Conservation (phyloP, 1,140 invertebrate genomes). For the Cylas formicarius region DNA sequence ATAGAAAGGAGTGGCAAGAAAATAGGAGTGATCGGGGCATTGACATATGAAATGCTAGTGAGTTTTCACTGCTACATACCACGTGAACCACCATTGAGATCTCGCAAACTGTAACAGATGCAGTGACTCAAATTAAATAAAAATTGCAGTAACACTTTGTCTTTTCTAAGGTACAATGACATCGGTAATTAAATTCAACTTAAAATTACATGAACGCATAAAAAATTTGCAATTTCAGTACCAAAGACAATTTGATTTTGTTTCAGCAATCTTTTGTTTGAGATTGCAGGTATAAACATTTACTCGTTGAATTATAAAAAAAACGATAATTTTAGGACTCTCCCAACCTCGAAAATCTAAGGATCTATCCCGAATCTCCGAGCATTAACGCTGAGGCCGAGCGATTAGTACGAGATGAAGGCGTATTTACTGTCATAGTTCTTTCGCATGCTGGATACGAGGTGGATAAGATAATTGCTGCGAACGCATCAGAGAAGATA, state of each 20-base stretch:
- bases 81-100: no score
- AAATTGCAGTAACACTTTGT: no score
- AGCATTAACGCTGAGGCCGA: conserved; percentile 36
- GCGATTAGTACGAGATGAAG: conserved; percentile 35
- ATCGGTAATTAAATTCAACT: no score
- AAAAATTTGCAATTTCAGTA: no score
- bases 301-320: conserved; percentile 1
- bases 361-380: conserved; percentile 44
- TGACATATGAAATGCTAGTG: conserved; percentile 56
- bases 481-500: conserved; percentile 49
- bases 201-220: no score
- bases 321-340: conserved; percentile 26
- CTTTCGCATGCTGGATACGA: conserved; percentile 53
- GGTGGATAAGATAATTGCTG: conserved; percentile 58
- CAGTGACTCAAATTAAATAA: no score
- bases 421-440: conserved; percentile 38
- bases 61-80: no score
- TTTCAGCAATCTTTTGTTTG: conserved; percentile 56
- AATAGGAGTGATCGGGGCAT: conserved; percentile 77
- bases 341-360: conserved; percentile 36
- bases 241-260: no score
- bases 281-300: conserved; percentile 57
- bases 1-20: conserved; percentile 49
- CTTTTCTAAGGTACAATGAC: no score
- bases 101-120: no score